Evolutionary conservation across 2,888 invertebrate species (phyloP), one percentile per base, ranked within the genome.

Genomic region (Spilarctia lutea): DNA sequence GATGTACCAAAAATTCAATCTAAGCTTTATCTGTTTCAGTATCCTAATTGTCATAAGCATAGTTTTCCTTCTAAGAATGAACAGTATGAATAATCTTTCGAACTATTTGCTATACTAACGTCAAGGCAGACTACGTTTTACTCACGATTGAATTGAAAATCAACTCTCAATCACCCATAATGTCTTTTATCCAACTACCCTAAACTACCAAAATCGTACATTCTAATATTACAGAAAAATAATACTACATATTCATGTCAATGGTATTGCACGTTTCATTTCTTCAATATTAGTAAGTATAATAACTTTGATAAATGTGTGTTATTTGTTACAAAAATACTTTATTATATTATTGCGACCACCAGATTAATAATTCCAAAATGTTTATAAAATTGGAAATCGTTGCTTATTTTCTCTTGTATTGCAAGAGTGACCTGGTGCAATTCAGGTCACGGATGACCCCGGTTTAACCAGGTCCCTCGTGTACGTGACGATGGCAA

Each of bases 261-360:
- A 69, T 70, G 65, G 74, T 83, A 84, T 82, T 84, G 83, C 81
- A 81, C 78, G 72, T 30, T 68, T 45, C 42, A 66, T 66, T 24
- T 18, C 27, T 42, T 27, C 6, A 45, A 42, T 67, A 42, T 42
- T 42, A 10, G 27, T 67, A 42, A 10, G 27, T 67, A 42, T 42
- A 27, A 42, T 18, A 7, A 75, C 42, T 75, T 68, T 68, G 60
- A 45, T 72, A 56, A 33, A 65, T 75, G 81, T 56, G 35, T 39
- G 24, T 70, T 75, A 84, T 81, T 71, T 82, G 24, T 18, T 48
- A 82, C 75, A 84, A 83, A 82, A 83, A 81, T 83, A 83, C 80
- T 79, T 79, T 81, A 77, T 75, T 80, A 80, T 73, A 52, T 68
- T 74, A 71, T 65, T 56, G 11, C n/a, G 56, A 56, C 10, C n/a